A percentile compares a stretch with the other conserved stretches of the same genome.
These are phyloP conservation scores for Cataglyphis altisquamis DNA, from an alignment of 2,888 invertebrate species.

Conservation along the genomic window DNA sequence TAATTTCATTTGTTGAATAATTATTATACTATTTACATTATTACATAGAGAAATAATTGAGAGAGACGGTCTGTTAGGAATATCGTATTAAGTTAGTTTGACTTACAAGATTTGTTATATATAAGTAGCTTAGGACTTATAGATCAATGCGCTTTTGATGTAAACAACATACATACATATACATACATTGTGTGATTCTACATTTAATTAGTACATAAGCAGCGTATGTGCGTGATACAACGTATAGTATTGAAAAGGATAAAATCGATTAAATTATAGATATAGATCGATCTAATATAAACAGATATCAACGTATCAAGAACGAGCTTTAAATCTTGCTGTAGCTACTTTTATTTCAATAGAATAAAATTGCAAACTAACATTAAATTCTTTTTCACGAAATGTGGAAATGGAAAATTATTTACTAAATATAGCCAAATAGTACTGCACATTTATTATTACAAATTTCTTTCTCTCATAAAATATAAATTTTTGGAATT, in stretches of 20 bases:
- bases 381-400: background rate
- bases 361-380: background rate
- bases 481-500: background rate
- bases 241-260: background rate
- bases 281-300: background rate
- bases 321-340: background rate
- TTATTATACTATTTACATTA: background rate
- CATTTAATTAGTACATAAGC: background rate
- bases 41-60: background rate
- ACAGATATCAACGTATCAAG: background rate
- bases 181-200: background rate
- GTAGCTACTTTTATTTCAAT: background rate
- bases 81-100: slow-evolving; percentile 5
- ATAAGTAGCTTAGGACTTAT: slow-evolving; percentile 18
- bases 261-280: slow-evolving; percentile 1
- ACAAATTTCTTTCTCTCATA: background rate
- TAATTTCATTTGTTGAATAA: background rate
- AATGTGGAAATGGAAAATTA: background rate
- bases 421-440: background rate
- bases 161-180: background rate
- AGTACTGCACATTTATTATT: background rate
- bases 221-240: background rate
- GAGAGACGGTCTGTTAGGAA: background rate
- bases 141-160: background rate
- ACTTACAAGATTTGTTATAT: slow-evolving; percentile 23